phyloP scores from a whole-genome alignment of 2,113 vertebrate genomes.

The Rallus limicola region DNA sequence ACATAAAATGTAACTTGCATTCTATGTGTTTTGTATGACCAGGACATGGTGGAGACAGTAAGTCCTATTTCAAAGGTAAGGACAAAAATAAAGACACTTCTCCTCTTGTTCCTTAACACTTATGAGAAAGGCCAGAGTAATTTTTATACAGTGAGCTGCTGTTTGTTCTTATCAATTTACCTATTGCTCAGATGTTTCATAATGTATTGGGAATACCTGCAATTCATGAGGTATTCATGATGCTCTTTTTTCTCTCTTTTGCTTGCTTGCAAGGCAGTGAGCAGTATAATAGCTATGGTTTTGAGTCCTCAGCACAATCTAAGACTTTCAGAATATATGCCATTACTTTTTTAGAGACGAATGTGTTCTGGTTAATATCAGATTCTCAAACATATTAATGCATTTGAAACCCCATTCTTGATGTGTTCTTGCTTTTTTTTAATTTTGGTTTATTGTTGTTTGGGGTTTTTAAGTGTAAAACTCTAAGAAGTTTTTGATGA shows the following conservation, averaged over 20 bases:
- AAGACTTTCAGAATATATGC: neutral
- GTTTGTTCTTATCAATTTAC: neutral
- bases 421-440: neutral
- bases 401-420: neutral
- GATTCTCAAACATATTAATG: neutral
- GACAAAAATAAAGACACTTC: neutral
- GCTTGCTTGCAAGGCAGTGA: neutral
- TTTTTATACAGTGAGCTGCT: neutral
- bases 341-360: neutral
- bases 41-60: neutral
- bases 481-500: neutral
- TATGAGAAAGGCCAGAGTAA: neutral
- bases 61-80: neutral
- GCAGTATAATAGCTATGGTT: neutral
- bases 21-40: neutral
- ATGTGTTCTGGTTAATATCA: neutral
- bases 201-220: neutral
- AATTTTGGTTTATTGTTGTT: neutral
- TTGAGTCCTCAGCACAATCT: neutral
- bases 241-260: rapidly evolving
- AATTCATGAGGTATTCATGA: neutral
- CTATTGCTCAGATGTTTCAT: neutral
- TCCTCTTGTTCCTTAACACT: neutral
- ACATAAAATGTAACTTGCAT: neutral
- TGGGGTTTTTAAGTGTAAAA: neutral